phyloP scores from a whole-genome alignment of 2,888 invertebrate species.

The Conops quadrifasciatus region DNA sequence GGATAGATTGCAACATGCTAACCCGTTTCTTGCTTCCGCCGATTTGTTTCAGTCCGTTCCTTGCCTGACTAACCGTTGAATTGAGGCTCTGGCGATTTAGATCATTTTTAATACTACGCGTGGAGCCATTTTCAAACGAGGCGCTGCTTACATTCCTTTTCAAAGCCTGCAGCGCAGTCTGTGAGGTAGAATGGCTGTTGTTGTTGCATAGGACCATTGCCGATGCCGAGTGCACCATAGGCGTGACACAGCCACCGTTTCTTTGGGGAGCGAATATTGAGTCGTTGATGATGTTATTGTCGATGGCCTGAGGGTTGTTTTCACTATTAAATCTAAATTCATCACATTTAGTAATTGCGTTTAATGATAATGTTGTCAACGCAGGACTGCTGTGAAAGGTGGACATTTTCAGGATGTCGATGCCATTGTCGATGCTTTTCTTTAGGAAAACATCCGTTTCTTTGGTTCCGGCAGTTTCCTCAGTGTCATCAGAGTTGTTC shows the following conservation, averaged over 20 bases:
- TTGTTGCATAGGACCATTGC: conserved; percentile 28
- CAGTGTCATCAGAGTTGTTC: conserved; percentile 42
- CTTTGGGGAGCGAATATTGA: conserved; percentile 37
- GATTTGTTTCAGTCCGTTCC: conserved; percentile 58
- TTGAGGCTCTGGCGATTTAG: conserved; percentile 45
- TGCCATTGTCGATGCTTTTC: conserved; percentile 39
- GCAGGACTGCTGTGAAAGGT: conserved; percentile 53
- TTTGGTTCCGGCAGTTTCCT: conserved; percentile 44
- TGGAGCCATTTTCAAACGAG: conserved; percentile 25
- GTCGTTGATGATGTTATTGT: conserved; percentile 36
- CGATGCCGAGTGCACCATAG: conserved; percentile 44
- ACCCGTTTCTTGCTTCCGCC: conserved; percentile 61
- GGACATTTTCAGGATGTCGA: conserved; percentile 52
- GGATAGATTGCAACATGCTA: conserved; percentile 47
- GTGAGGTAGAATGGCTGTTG: conserved; percentile 40
- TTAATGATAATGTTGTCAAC: conserved; percentile 50
- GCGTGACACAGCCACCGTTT: conserved; percentile 23
- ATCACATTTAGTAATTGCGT: conserved; percentile 58
- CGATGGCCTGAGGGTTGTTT: conserved; percentile 44
- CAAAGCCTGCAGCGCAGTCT: conserved; percentile 39
- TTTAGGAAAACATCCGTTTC: conserved; percentile 53
- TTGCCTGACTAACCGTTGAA: conserved; percentile 50
- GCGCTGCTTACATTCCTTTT: conserved; percentile 24
- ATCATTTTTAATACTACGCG: conserved; percentile 48
- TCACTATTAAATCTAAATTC: conserved; percentile 46